Percentiles rank a stretch among this genome's conserved stretches.
Evolutionary conservation across 2,888 invertebrate genomes (phyloP).

Genomic region (Cacoxenus indagator): DNA sequence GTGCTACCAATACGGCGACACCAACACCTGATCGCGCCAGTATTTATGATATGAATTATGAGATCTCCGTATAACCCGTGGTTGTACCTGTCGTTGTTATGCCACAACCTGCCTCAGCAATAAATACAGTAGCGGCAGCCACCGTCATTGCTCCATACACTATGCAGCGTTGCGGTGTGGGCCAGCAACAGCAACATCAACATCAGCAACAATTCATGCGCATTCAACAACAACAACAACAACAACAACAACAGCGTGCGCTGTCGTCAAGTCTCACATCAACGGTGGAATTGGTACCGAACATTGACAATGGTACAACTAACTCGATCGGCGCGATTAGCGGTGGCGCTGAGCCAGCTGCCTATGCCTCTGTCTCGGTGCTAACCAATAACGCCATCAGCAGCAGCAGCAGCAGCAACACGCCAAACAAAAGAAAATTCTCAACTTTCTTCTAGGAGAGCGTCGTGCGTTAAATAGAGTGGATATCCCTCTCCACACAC

Average conservation of each 20-base stretch:
- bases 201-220: constrained; percentile 14
- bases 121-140: constrained; percentile 24
- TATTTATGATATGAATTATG: constrained; percentile 95
- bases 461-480: too few species aligned
- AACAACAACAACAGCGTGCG: constrained; percentile 38
- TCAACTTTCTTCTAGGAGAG: constrained; percentile 52
- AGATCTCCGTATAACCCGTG: constrained; percentile 89
- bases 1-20: constrained; percentile 28
- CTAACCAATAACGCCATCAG: too few species aligned
- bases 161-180: neutral
- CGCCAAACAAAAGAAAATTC: constrained; percentile 57
- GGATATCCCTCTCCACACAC: constrained; percentile 4
- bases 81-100: constrained; percentile 65
- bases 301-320: neutral
- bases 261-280: constrained; percentile 18
- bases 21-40: constrained; percentile 85
- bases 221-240: constrained; percentile 14
- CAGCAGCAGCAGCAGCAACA: constrained; percentile 41
- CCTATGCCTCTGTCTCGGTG: constrained; percentile 63
- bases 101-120: constrained; percentile 51
- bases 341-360: constrained; percentile 46
- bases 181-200: constrained; percentile 21
- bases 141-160: constrained; percentile 24
- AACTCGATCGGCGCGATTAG: neutral
- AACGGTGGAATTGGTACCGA: neutral